Conservation (phyloP, 2,113 vertebrate genomes). For the Brachionichthys hirsutus region DNA sequence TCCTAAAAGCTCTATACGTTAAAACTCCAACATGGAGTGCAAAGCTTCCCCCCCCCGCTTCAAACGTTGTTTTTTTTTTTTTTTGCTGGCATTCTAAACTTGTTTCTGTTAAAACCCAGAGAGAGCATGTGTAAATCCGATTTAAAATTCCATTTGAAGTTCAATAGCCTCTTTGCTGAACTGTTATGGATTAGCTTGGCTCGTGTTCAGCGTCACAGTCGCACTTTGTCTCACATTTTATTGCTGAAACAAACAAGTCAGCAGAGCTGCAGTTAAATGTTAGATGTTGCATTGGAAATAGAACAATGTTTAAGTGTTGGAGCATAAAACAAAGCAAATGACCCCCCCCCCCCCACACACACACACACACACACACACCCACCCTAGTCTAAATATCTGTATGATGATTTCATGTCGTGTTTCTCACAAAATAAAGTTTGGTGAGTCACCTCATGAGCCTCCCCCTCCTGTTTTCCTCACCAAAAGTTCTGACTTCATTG, state of each 20-base stretch:
- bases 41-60: too few species aligned
- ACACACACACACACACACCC: too few species aligned
- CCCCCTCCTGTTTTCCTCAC: conserved; percentile 32
- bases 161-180: not conserved
- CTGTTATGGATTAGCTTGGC: not conserved
- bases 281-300: too few species aligned
- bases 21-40: conserved; percentile 24
- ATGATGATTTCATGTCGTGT: not conserved
- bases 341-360: too few species aligned
- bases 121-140: not conserved
- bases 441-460: conserved; percentile 51
- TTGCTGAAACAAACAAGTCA: not conserved
- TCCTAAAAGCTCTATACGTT: conserved; percentile 22
- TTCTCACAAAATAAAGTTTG: conserved; percentile 23
- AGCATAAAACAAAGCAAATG: not conserved
- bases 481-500: conserved; percentile 33
- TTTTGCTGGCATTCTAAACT: too few species aligned
- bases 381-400: not conserved
- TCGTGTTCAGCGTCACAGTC: not conserved
- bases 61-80: too few species aligned
- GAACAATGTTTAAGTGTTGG: not conserved
- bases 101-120: not conserved
- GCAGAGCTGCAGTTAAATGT: not conserved
- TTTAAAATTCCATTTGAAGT: not conserved
- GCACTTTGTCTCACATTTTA: conserved; percentile 1